Evolutionary conservation across 2,888 invertebrate species (phyloP).

Genomic region (Anthophora plumipes): DNA sequence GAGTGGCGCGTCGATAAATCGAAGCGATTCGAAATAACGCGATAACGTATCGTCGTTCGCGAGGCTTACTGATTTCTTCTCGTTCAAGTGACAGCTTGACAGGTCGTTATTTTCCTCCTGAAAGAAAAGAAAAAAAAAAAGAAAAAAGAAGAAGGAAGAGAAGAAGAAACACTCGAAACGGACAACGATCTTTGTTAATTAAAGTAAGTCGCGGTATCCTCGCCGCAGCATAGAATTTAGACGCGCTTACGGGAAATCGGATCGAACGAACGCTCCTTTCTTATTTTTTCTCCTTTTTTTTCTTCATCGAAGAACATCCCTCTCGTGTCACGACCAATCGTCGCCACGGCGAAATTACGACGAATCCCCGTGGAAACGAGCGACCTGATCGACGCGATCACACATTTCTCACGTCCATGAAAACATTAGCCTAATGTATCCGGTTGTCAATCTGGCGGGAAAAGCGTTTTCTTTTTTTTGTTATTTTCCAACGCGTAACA

Average conservation of each 20-base stretch:
- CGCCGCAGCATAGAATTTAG: constrained; percentile 25
- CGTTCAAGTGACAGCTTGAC: constrained; percentile 28
- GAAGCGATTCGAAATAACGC: not conserved
- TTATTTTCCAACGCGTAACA: no score
- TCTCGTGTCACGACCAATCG: constrained; percentile 34
- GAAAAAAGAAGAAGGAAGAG: not conserved
- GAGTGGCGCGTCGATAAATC: constrained; percentile 1
- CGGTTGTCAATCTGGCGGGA: not conserved
- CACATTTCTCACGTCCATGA: constrained; percentile 24
- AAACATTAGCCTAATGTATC: constrained; percentile 20
- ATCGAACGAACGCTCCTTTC: not conserved
- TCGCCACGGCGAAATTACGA: constrained; percentile 15
- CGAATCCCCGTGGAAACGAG: constrained; percentile 5
- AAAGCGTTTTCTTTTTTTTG: not conserved
- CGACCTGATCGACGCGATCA: constrained; percentile 41
- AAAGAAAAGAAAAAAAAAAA: no score
- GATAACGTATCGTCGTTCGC: not conserved
- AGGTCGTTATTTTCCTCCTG: constrained; percentile 25
- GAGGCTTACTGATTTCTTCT: not conserved
- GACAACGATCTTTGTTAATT: constrained; percentile 48
- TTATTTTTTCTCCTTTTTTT: no score
- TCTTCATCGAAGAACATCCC: constrained; percentile 30
- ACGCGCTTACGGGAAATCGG: constrained; percentile 24
- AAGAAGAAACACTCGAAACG: constrained; percentile 13
- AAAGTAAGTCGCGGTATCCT: not conserved